Evolutionary conservation across 2,797 vertebrate species (phyloP), one percentile per base, ranked within the genome.

Genomic region (Geotrypetes seraphini): DNA sequence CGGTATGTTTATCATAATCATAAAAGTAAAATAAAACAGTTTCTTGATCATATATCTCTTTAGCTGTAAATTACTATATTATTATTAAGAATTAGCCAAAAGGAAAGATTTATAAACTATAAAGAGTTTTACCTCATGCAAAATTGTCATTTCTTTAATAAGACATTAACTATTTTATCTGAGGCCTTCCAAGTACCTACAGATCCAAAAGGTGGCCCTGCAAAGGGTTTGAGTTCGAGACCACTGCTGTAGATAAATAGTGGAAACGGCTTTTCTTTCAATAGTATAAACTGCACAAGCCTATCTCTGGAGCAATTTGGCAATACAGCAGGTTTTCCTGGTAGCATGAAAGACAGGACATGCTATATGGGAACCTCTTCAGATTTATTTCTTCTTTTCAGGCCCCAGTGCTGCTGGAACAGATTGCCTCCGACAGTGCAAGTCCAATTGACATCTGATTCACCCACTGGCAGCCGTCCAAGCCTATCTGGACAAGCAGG

Each of bases 401-500:
- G 33, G 43, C 61, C 46, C 37, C 0, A 30, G 23, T 11, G 6
- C 39, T 57, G 33, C 56, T 54, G 49, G 45, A 60, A 46, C 47
- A 60, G 54, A 67, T 58, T 55, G 57, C 26, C 23, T 55, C 41
- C 50, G 53, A n/a, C 2, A 12, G 16, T 1, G 3, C 41, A 57
- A 64, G 31, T 46, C 42, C 61, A 50, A 36, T 7, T 39, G 53
- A 54, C 63, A 51, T 61, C 53, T 43, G 53, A 66, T 63, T 71
- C 53, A 53, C 33, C 33, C 18, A 2, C 40, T 68, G 64, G 66
- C 60, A 71, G 54, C 25, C 3, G 2, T 49, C 62, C 63, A 66
- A 34, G 47, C 42, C 63, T 72, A 60, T 68, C 63, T 68, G 57
- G 63, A 47, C 22, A 48, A 47, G 44, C 69, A 71, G 54, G 31